Evolutionary conservation across 2,797 vertebrate species (phyloP).

Genomic region (Poecilia gillii): DNA sequence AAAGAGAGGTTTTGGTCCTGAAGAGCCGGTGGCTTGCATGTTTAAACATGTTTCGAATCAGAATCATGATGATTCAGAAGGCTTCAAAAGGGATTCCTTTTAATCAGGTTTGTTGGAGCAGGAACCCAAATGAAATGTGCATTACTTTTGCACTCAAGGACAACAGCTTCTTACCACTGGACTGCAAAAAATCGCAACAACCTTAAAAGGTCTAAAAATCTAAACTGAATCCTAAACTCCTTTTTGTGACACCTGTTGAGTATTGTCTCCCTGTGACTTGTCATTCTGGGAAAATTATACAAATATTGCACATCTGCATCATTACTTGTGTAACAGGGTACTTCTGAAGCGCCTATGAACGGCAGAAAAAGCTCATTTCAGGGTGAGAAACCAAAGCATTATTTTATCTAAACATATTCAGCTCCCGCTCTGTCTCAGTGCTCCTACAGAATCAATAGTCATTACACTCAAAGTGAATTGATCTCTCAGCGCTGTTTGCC

Average conservation of each 20-base stretch:
- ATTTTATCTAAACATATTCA: conserved; percentile 77
- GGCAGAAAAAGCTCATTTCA: conserved; percentile 31
- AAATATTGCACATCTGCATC: conserved; percentile 4
- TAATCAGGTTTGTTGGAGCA: background rate
- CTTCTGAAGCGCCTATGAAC: conserved; percentile 44
- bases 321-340: background rate
- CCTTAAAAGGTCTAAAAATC: background rate
- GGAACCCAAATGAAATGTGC: background rate
- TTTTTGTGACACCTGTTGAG: background rate
- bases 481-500: conserved; percentile 69
- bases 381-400: conserved; percentile 63
- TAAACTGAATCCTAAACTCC: background rate
- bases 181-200: background rate
- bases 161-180: background rate
- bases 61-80: background rate
- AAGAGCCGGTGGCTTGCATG: background rate
- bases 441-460: conserved; percentile 75
- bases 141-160: background rate
- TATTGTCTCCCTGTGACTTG: background rate
- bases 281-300: background rate
- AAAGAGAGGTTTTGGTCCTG: background rate
- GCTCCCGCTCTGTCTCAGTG: conserved; percentile 59
- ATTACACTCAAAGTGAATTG: conserved; percentile 73
- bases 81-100: background rate
- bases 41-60: background rate